Evolutionary conservation across 2,113 vertebrate genomes (phyloP), one percentile per base, ranked within the genome.

Genomic region (Heliornis fulica): DNA sequence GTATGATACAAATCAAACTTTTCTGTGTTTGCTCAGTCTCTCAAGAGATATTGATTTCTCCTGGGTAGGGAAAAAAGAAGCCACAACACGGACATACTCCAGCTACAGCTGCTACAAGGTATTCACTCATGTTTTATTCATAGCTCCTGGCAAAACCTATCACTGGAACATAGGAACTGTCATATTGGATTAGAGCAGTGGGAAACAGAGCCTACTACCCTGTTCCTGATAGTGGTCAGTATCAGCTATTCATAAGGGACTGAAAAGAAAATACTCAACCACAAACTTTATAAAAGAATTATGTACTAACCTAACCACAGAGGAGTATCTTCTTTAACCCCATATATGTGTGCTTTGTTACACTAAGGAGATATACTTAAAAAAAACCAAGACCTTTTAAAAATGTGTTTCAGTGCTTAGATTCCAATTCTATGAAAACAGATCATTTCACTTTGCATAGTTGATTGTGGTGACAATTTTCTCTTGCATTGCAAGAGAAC

Each of bases 91-190:
- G 83, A 71, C 69, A 64, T 60, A 78, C 61, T 93, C 76, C 57
- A 89, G 57, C 46, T 95, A 91, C 68, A 93, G 83, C 74, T 87
- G 40, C 87, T 95, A 94, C 90, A 89, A 89, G 83, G 83, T 78
- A 92, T 75, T 93, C 71, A 51, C 51, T 94, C 85, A 94, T 83
- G 87, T 83, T 92, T 96, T 94, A 97, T 96, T 95, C 90, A 97
- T 94, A 48, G 71, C 51, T 56, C 72, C 91, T 90, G 79, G 93
- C 87, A 95, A 95, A 96, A 90, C 54, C 82, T 88, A 78, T 92
- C 87, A 89, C 53, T 81, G 71, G 76, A 93, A 92, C 92, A 89
- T 3, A 81, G 43, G 79, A 94, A 92, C 96, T 94, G 94, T 95
- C 94, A 95, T 48, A 68, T 15, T 89, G 69, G 64, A 96, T 96